Percentiles rank a stretch among this genome's conserved stretches.
phyloP scores from a whole-genome alignment of 2,113 vertebrate species.

The Rhinichthys klamathensis region DNA sequence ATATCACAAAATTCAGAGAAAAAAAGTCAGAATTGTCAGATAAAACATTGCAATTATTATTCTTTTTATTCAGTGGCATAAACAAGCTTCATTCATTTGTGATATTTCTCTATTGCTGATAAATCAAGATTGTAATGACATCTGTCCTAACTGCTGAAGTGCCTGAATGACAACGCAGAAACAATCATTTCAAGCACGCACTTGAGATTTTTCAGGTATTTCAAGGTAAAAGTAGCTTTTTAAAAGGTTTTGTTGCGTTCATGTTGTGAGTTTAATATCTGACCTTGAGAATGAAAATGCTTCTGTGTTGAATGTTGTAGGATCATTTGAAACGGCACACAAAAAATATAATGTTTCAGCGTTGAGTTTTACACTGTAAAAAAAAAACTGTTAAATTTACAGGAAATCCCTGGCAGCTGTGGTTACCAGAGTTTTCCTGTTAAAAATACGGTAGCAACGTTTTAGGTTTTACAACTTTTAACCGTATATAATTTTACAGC shows the following conservation, averaged over 20 bases:
- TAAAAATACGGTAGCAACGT: no score
- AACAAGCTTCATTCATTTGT: no score
- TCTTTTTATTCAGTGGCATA: no score
- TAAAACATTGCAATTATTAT: no score
- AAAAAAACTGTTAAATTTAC: no score
- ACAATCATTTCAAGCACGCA: not conserved
- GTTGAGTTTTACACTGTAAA: no score
- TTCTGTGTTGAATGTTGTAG: not conserved
- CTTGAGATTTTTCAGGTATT: not conserved
- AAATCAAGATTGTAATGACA: not conserved
- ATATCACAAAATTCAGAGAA: no score
- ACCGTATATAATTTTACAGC: no score
- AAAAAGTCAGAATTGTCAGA: no score
- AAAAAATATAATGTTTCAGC: not conserved
- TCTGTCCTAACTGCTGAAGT: not conserved
- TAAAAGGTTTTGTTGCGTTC: not conserved
- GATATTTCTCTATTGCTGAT: not conserved
- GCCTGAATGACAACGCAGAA: not conserved
- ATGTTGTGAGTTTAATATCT: not conserved
- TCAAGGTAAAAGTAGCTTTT: constrained; percentile 1
- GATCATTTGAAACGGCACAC: not conserved
- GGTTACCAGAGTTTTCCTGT: no score
- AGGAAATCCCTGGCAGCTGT: no score
- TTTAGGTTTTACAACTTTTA: no score
- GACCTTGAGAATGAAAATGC: not conserved